Percentiles rank a stretch among this genome's conserved stretches.
Evolutionary conservation across 2,113 vertebrate genomes (phyloP).

Genomic region (Columba livia): DNA sequence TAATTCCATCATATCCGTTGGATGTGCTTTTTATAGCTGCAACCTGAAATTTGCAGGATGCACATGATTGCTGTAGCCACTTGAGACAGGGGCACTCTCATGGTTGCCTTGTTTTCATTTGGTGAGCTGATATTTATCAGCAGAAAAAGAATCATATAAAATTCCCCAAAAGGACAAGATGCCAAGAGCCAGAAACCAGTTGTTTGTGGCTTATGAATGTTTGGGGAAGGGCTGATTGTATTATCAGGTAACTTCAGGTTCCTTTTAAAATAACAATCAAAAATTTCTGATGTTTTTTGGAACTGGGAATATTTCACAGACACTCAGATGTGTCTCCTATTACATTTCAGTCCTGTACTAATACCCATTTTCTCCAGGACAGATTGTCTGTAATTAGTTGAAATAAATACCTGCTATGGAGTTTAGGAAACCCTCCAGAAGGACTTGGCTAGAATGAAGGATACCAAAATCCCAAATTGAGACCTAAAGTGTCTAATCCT

Average conservation of each 20-base stretch:
- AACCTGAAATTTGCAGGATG: neutral
- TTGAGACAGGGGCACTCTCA: neutral
- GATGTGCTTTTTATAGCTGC: neutral
- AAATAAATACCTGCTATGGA: conserved; percentile 44
- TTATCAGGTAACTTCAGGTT: neutral
- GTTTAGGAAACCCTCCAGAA: conserved; percentile 48
- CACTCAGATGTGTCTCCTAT: neutral
- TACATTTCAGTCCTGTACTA: neutral
- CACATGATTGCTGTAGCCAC: neutral
- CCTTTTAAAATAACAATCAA: neutral
- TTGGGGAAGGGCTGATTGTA: neutral
- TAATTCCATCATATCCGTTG: neutral
- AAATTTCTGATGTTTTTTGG: neutral
- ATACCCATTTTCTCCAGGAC: conserved; percentile 30
- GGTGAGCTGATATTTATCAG: neutral
- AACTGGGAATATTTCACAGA: neutral
- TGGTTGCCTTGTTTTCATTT: neutral
- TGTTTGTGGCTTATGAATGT: neutral
- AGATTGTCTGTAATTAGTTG: conserved; percentile 50
- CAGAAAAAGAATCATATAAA: neutral
- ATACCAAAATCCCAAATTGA: neutral
- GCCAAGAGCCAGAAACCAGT: neutral
- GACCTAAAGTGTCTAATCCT: neutral
- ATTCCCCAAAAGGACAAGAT: neutral
- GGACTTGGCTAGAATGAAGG: conserved; percentile 3